Percentiles rank a stretch among this genome's conserved stretches.
These are phyloP conservation scores for Pristionchus japonicus DNA, from an alignment of 2,888 invertebrate genomes.

Conservation along the genomic window DNA sequence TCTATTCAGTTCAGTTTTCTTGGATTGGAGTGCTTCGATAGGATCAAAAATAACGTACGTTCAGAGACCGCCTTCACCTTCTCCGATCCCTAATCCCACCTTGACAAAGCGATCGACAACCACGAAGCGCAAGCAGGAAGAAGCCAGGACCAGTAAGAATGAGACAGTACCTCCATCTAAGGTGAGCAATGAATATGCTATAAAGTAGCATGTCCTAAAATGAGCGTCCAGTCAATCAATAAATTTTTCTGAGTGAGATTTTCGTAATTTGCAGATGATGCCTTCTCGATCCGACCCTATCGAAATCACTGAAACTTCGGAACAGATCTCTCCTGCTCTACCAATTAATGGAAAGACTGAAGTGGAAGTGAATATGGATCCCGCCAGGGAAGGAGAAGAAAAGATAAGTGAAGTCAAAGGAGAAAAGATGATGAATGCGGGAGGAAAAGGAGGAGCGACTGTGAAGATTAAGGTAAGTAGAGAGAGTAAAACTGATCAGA, in stretches of 20 bases:
- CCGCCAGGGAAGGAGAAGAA: neutral
- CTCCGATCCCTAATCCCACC: neutral
- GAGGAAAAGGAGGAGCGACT: neutral
- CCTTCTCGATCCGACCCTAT: neutral
- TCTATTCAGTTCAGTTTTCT: neutral
- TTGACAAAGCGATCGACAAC: neutral
- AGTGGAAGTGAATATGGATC: neutral
- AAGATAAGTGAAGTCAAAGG: neutral
- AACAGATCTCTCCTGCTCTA: too few species aligned
- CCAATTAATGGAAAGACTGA: too few species aligned
- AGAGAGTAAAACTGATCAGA: neutral
- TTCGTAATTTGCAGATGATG: neutral
- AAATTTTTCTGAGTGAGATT: too few species aligned
- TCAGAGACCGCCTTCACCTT: neutral
- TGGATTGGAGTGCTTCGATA: too few species aligned
- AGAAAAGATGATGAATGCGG: neutral
- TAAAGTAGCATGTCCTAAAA: too few species aligned
- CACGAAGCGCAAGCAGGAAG: neutral
- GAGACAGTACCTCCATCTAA: neutral
- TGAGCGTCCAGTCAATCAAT: too few species aligned
- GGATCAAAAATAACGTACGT: too few species aligned
- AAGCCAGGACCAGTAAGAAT: neutral
- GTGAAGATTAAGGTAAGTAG: conserved; percentile 19
- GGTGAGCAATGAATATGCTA: neutral
- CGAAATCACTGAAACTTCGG: conserved; percentile 13